A percentile compares a stretch with the other conserved stretches of the same genome.
These are phyloP conservation scores for Saxidomus purpurata DNA, from an alignment of 1,140 invertebrate species.

Conservation along the genomic window DNA sequence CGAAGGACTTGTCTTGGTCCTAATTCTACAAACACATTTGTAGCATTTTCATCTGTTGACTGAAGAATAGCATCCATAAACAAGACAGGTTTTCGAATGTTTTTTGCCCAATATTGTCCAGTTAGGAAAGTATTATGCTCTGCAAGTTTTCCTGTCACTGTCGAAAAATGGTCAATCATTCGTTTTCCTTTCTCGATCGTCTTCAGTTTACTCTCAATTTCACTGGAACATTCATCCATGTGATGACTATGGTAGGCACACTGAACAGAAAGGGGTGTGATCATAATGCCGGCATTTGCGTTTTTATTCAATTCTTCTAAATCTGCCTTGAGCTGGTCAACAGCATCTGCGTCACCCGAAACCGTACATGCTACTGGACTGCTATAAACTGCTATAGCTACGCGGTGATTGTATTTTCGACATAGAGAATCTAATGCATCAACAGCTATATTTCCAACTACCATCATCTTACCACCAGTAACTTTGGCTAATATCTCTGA, in stretches of 20 bases:
- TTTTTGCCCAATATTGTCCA: constrained; percentile 74
- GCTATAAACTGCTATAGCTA: constrained; percentile 68
- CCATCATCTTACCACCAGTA: constrained; percentile 68
- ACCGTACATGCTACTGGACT: constrained; percentile 63
- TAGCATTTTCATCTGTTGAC: not conserved
- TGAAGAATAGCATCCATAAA: not conserved
- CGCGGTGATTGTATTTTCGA: constrained; percentile 20
- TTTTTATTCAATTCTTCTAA: constrained; percentile 13
- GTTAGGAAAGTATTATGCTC: not conserved
- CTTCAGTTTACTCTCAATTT: constrained; percentile 36
- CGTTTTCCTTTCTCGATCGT: constrained; percentile 7
- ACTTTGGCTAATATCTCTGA: constrained; percentile 43
- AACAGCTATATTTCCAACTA: constrained; percentile 54
- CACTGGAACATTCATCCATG: constrained; percentile 55
- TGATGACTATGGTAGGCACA: constrained; percentile 79
- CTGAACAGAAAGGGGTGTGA: constrained; percentile 41
- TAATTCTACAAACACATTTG: constrained; percentile 37
- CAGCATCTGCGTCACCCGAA: constrained; percentile 64
- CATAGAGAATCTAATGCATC: constrained; percentile 52
- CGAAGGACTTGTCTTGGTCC: constrained; percentile 19
- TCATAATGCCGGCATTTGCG: not conserved
- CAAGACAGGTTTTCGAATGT: constrained; percentile 74
- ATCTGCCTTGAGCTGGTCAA: constrained; percentile 36
- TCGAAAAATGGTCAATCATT: not conserved
- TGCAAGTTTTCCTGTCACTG: constrained; percentile 58